Conservation (phyloP, 2,113 vertebrate genomes). For the Centropristis striata region DNA sequence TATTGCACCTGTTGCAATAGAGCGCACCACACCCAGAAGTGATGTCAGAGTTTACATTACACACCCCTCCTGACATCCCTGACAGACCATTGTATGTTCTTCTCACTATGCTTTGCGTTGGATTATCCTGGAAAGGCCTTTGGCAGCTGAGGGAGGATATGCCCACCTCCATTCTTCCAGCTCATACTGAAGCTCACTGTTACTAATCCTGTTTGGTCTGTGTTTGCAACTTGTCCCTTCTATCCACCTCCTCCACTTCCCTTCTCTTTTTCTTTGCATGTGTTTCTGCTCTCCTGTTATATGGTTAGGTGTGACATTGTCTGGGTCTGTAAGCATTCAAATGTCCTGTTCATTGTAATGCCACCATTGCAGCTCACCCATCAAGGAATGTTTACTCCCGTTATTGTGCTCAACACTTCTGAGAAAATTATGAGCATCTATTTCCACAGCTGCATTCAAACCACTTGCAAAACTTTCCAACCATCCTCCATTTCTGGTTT, state of each 20-base stretch:
- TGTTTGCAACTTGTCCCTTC: constrained; percentile 8
- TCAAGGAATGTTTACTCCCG: constrained; percentile 6
- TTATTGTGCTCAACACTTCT: constrained; percentile 21
- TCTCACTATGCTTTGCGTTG: not conserved
- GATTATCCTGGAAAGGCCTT: constrained; percentile 31
- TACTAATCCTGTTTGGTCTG: constrained; percentile 22
- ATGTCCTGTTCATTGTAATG: constrained; percentile 10
- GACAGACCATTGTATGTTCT: not conserved
- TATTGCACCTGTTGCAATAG: not conserved
- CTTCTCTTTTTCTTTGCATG: constrained; percentile 2
- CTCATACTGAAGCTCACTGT: constrained; percentile 14
- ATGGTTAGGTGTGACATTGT: constrained; percentile 16
- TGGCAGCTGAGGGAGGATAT: constrained; percentile 24
- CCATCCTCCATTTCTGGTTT: not conserved
- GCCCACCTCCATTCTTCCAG: constrained; percentile 40
- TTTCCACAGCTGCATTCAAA: not conserved
- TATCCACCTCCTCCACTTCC: constrained; percentile 9
- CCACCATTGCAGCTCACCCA: constrained; percentile 4
- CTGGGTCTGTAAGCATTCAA: not conserved
- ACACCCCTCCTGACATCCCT: constrained; percentile 18
- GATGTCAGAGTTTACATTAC: constrained; percentile 2
- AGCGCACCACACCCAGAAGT: constrained; percentile 7
- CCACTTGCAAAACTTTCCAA: not conserved
- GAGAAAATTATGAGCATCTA: constrained; percentile 10
- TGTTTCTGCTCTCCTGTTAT: constrained; percentile 3